These are phyloP conservation scores for Aricia agestis DNA, from an alignment of 1,140 invertebrate genomes.

Conservation along the genomic window DNA sequence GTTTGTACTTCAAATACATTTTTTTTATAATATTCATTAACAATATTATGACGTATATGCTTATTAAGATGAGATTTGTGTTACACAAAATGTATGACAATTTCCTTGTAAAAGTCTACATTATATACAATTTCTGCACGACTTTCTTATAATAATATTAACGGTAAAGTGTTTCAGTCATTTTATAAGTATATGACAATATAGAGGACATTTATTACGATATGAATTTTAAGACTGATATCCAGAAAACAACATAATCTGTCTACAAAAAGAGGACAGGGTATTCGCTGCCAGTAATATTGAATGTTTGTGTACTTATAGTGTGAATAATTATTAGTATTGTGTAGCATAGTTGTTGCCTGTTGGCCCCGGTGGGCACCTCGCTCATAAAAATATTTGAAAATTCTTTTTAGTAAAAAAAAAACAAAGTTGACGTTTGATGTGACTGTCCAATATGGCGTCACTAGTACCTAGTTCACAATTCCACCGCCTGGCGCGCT, in stretches of 20 bases:
- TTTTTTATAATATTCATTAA: background rate
- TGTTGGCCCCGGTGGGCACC: background rate
- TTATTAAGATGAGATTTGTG: background rate
- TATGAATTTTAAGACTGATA: slow-evolving; percentile 13
- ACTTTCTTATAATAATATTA: background rate
- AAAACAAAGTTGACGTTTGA: background rate
- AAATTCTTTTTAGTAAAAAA: background rate
- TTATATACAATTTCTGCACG: background rate
- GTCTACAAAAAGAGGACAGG: background rate
- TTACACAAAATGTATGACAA: background rate
- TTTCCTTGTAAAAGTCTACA: background rate
- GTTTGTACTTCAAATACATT: background rate
- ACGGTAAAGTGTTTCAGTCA: background rate
- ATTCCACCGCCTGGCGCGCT: background rate
- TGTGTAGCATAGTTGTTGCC: no score
- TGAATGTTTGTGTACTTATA: background rate
- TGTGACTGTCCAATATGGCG: background rate
- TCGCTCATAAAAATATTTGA: no score
- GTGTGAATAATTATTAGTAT: background rate
- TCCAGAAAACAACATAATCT: background rate
- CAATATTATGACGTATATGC: background rate
- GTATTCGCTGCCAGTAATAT: background rate
- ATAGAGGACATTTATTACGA: background rate
- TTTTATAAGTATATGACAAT: slow-evolving; percentile 9
- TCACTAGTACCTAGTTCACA: background rate